Percentiles rank a stretch among this genome's conserved stretches.
These are phyloP conservation scores for Corythaeola cristata DNA, from an alignment of 2,113 vertebrate genomes.

Conservation along the genomic window DNA sequence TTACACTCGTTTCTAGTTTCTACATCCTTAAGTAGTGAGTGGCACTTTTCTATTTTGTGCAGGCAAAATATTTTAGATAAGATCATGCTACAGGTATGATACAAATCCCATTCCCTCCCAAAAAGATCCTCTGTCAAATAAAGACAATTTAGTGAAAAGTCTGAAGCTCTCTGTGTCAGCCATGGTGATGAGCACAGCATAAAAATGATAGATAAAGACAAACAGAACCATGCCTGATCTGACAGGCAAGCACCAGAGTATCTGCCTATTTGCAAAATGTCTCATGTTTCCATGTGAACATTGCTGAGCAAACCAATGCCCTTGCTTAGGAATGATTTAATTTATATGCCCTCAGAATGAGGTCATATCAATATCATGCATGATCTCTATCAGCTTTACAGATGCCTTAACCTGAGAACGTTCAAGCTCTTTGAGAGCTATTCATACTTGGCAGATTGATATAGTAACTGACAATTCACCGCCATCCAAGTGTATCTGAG, in stretches of 20 bases:
- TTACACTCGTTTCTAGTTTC: neutral
- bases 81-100: no score
- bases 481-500: conserved; percentile 77
- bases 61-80: neutral
- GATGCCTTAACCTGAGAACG: conserved; percentile 76
- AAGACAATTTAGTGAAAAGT: neutral
- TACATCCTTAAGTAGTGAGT: neutral
- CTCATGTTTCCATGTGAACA: conserved; percentile 53
- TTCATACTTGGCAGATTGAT: conserved; percentile 84
- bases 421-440: conserved; percentile 66
- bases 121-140: neutral
- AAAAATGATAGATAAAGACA: neutral
- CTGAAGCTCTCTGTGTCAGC: neutral
- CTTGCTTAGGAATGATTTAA: conserved; percentile 62
- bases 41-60: neutral
- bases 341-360: conserved; percentile 75
- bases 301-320: neutral
- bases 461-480: conserved; percentile 80
- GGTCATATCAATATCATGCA: conserved; percentile 79
- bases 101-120: neutral
- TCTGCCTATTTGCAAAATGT: conserved; percentile 9
- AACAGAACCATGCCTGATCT: neutral
- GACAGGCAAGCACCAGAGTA: neutral
- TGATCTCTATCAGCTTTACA: conserved; percentile 70
- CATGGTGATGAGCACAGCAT: neutral